Evolutionary conservation across 1,140 invertebrate species (phyloP).

Genomic region (Pseudobourletiella spinata): DNA sequence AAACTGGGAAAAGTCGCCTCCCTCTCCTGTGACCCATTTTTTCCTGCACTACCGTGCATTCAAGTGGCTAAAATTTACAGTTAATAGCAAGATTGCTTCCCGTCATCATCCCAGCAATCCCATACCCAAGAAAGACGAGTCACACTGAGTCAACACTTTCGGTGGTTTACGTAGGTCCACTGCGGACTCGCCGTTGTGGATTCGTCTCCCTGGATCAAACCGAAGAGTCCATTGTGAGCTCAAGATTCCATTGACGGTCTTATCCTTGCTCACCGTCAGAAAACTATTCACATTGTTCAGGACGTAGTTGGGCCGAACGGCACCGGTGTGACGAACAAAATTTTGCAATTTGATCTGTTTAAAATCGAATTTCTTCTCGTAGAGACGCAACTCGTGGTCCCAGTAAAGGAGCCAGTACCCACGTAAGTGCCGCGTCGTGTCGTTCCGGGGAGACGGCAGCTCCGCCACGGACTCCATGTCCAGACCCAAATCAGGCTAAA

Average conservation of each 20-base stretch:
- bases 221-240: neutral
- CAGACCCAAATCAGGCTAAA: neutral
- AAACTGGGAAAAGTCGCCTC: too few relatives aligned
- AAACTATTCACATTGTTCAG: conserved; percentile 96
- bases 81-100: too few relatives aligned
- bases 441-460: conserved; percentile 16
- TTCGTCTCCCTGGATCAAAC: conserved; percentile 58
- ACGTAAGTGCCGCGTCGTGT: conserved; percentile 54
- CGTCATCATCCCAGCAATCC: too few relatives aligned
- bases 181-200: conserved; percentile 62
- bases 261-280: conserved; percentile 81
- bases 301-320: conserved; percentile 59
- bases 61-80: too few relatives aligned
- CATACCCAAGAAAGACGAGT: too few relatives aligned
- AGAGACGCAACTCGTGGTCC: conserved; percentile 85
- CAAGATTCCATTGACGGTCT: conserved; percentile 67
- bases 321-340: conserved; percentile 73
- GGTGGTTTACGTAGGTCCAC: conserved; percentile 84
- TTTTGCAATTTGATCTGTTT: conserved; percentile 92
- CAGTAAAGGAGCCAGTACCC: conserved; percentile 96
- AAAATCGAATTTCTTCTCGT: conserved; percentile 76
- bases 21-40: too few relatives aligned
- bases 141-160: conserved; percentile 84
- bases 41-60: too few relatives aligned
- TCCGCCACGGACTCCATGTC: neutral